Conservation (phyloP, 2,797 vertebrate genomes). For the Vultur gryphus region DNA sequence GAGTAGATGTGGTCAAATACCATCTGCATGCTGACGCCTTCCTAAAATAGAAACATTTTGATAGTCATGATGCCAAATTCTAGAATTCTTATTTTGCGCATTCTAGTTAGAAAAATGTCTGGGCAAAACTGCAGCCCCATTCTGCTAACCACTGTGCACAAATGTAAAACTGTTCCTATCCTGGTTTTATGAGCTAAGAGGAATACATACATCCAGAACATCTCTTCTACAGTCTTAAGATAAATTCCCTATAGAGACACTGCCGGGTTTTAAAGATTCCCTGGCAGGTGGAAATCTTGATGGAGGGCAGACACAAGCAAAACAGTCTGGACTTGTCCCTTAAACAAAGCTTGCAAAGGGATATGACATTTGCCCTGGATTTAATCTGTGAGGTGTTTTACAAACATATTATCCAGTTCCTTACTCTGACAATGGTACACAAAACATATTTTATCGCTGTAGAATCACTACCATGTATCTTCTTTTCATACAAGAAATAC, state of each 20-base stretch:
- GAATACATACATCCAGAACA: neutral
- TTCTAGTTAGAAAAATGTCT: neutral
- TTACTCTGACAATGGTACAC: neutral
- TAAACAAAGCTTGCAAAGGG: neutral
- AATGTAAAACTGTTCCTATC: neutral
- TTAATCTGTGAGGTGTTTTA: neutral
- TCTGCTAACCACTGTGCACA: neutral
- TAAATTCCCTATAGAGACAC: neutral
- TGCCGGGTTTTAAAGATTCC: neutral
- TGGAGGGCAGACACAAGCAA: neutral
- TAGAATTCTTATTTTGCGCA: neutral
- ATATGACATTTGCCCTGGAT: neutral
- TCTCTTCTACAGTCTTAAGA: neutral
- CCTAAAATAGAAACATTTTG: neutral
- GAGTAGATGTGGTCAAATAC: neutral
- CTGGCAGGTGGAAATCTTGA: neutral
- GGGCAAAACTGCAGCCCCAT: neutral
- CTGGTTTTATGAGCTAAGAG: neutral
- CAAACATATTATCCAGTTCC: neutral
- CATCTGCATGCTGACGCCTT: neutral
- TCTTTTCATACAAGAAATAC: neutral
- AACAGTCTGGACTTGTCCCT: neutral
- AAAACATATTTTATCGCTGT: neutral
- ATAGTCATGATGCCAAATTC: neutral
- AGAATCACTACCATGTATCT: neutral